A percentile compares a stretch with the other conserved stretches of the same genome.
These are phyloP conservation scores for Limnephilus rhombicus DNA, from an alignment of 2,888 invertebrate genomes.

Conservation along the genomic window DNA sequence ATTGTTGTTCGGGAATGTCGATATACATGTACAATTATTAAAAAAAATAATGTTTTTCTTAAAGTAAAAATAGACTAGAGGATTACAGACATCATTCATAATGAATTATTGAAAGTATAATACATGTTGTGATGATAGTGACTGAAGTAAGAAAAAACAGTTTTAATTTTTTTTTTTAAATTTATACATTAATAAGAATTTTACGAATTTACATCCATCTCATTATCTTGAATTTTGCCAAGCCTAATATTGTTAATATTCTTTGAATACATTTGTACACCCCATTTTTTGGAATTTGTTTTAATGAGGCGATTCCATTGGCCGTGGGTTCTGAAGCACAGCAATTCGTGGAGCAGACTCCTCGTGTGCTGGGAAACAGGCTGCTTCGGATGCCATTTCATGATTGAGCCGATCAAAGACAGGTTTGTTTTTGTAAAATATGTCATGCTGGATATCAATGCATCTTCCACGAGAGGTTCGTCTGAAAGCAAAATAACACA, in stretches of 20 bases:
- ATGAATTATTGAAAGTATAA: neutral
- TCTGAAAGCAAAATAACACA: constrained; percentile 69
- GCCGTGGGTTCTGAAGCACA: constrained; percentile 70
- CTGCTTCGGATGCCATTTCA: constrained; percentile 70
- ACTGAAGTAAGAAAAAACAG: neutral
- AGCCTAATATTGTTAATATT: neutral
- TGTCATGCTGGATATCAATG: constrained; percentile 72
- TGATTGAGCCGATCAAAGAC: constrained; percentile 70
- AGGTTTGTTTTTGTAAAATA: constrained; percentile 71
- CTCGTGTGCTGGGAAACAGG: constrained; percentile 70
- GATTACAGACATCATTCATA: neutral
- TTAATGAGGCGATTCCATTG: constrained; percentile 69
- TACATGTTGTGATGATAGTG: neutral
- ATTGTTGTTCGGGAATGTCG: too few relatives aligned
- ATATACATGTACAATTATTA: too few relatives aligned
- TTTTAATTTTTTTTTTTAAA: neutral
- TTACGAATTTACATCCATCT: neutral
- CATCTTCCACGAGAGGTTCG: constrained; percentile 71
- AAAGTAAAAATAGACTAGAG: neutral
- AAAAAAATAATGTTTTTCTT: neutral
- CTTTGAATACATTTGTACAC: neutral
- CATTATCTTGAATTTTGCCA: neutral
- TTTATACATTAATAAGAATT: neutral
- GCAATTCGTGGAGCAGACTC: constrained; percentile 69
- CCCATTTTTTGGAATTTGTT: constrained; percentile 34